These are phyloP conservation scores for Coremacera marginata DNA, from an alignment of 2,888 invertebrate species.

Conservation along the genomic window DNA sequence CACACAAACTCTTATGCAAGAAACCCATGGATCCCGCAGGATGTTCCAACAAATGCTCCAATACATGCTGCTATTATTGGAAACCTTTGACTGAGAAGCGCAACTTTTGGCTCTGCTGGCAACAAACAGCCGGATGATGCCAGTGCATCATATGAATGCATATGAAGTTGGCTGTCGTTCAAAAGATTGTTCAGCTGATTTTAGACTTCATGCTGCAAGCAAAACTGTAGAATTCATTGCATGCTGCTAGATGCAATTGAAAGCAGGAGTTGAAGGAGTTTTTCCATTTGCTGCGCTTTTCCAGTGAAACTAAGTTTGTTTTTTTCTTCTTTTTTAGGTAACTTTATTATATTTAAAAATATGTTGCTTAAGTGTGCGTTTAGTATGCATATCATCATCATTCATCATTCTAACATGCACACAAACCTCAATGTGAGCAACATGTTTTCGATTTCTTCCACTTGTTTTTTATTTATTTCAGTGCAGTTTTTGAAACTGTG, in stretches of 20 bases:
- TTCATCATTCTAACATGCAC: neutral
- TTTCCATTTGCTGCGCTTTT: neutral
- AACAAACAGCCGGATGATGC: neutral
- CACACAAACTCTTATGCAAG: neutral
- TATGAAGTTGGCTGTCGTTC: conserved; percentile 29
- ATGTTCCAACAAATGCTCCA: conserved; percentile 22
- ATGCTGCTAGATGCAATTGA: neutral
- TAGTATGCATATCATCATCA: neutral
- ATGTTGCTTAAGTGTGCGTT: conserved; percentile 1
- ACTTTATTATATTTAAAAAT: conserved; percentile 3
- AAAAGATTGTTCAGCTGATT: conserved; percentile 10
- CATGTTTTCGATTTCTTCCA: neutral
- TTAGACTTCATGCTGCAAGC: neutral
- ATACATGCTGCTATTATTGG: conserved; percentile 7
- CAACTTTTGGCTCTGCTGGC: neutral
- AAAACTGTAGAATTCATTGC: neutral
- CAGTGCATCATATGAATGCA: conserved; percentile 1
- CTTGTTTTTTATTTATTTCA: neutral
- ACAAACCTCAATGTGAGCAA: neutral
- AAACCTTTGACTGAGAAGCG: conserved; percentile 18
- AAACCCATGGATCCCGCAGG: neutral
- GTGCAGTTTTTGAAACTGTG: neutral
- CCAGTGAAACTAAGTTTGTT: neutral
- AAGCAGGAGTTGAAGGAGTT: neutral
- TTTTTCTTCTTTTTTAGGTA: neutral